Evolutionary conservation across 2,888 invertebrate genomes (phyloP), one percentile per base, ranked within the genome.

Genomic region (Lycaena phlaeas): DNA sequence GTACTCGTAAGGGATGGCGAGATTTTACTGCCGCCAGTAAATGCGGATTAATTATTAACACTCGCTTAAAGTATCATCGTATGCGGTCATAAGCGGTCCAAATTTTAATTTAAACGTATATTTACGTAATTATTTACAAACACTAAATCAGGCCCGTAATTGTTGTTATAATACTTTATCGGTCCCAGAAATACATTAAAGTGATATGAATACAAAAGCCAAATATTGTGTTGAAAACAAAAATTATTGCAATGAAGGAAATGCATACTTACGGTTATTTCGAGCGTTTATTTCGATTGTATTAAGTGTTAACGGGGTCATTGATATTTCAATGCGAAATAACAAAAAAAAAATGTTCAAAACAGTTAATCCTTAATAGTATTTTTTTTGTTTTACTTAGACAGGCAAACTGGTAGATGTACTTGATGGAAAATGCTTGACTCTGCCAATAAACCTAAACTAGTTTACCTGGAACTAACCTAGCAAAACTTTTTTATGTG

Each of bases 141-240:
- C 53, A 54, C 64, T 79, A 78, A 77, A 79, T 78, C 72, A 73
- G 65, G 57, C 57, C 61, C 64, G 78, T 79, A 77, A 79, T 78
- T 78, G 74, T 74, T 70, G 73, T 78, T 70, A 75, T 77, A 74
- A 72, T 71, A 59, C 67, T 67, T 79, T 69, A 69, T 70, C 68
- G 73, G 74, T 63, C 68, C 59, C 73, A 64, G 73, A 76, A 79
- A 74, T 66, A 67, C 72, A 68, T 72, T 73, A 72, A 57, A 57
- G 53, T 52, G 63, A 57, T 56, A 59, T 56, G 66, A 69, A 72
- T 76, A 81, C 76, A 79, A 77, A 76, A 75, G 74, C 71, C 57
- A 66, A 71, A 69, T 68, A 68, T 74, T 56, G 68, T 65, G 73
- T 70, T 73, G 76, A 75, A 76, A 78, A 61, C 63, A 55, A 68